Percentiles rank a stretch among this genome's conserved stretches.
Evolutionary conservation across 2,113 vertebrate species (phyloP).

Genomic region (Aegypius monachus): DNA sequence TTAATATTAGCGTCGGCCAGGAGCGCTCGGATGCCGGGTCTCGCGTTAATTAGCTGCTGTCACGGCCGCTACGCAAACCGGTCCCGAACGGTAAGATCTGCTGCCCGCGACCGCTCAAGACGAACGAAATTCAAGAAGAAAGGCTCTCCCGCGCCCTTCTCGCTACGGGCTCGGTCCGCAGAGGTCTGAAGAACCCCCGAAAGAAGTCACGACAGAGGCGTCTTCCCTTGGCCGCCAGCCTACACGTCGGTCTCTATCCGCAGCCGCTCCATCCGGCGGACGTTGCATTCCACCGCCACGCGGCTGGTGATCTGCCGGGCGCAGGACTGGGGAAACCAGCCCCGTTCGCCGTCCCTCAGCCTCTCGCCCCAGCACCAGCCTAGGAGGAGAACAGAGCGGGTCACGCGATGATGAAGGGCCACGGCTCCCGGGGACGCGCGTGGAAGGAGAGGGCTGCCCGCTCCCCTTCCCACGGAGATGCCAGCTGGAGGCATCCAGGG

Average conservation of each 20-base stretch:
- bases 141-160: neutral
- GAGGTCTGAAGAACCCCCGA: neutral
- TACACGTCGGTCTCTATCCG: constrained; percentile 86
- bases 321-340: constrained; percentile 89
- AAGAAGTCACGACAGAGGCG: rapidly evolving
- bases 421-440: rapidly evolving
- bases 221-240: rapidly evolving
- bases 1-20: rapidly evolving
- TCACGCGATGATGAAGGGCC: rapidly evolving
- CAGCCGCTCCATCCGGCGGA: constrained; percentile 88
- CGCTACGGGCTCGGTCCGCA: rapidly evolving
- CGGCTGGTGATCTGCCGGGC: constrained; percentile 85
- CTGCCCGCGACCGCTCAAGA: rapidly evolving
- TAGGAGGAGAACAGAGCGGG: neutral
- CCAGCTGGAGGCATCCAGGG: neutral
- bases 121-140: rapidly evolving
- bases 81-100: rapidly evolving
- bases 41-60: neutral
- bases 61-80: rapidly evolving
- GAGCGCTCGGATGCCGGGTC: rapidly evolving
- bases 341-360: constrained; percentile 84
- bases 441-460: neutral
- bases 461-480: rapidly evolving
- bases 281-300: constrained; percentile 79
- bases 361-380: constrained; percentile 87